Evolutionary conservation across 2,888 invertebrate genomes (phyloP), one percentile per base, ranked within the genome.

Genomic region (Neria commutata): DNA sequence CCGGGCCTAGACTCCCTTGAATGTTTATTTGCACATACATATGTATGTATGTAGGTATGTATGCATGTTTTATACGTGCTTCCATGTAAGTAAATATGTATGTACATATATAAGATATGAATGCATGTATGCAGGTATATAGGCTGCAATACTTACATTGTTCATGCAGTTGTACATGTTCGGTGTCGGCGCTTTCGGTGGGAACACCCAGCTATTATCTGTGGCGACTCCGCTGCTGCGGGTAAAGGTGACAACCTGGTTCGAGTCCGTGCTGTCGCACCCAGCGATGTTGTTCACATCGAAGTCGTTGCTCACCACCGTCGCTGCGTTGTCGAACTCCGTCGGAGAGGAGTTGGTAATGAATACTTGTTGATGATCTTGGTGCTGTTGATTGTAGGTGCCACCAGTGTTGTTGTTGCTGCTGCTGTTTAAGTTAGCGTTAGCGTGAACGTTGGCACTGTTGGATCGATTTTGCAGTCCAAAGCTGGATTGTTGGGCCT

Each of bases 111-210:
- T 29, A 29, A 11, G 11, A 29, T 5, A 29, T 8, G 29, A 29
- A 29, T n/a, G n/a, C n/a, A n/a, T n/a, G n/a, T n/a, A n/a, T n/a
- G n/a, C n/a, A n/a, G n/a, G n/a, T n/a, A n/a, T n/a, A n/a, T 5
- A 29, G 11, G 29, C 5, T 8, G 29, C 5, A 37, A 5, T 61
- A 75, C 87, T 84, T 84, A 92, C 92, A 90, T 72, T 68, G 86
- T 91, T 91, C 82, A 88, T 89, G 65, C 74, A 72, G 81, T 84
- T 84, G 85, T 87, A 79, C 64, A 80, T 76, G 84, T 89, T 90
- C 83, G 89, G 90, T 80, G 89, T 88, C 76, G 89, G 88, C 81
- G 88, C 87, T 82, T 90, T 89, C 74, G 91, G 91, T 78, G 91
- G 91, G 83, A 91, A 91, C 82, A 91, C 90, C 92, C 92, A 92